Conservation (phyloP, 2,888 invertebrate genomes). For the Tipula lateralis region DNA sequence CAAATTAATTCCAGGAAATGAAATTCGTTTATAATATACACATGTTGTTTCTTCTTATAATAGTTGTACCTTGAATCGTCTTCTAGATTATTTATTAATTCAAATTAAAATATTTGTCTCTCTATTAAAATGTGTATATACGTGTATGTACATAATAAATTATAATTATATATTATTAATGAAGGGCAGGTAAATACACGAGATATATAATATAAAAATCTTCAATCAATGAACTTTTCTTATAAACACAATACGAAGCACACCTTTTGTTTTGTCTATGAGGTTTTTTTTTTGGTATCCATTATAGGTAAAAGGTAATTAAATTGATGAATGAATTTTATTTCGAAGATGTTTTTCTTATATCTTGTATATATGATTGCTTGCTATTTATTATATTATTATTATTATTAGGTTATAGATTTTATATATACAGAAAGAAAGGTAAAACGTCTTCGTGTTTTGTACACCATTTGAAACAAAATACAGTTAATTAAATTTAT, state of each 20-base stretch:
- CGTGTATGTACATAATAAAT: neutral
- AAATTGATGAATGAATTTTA: constrained; percentile 5
- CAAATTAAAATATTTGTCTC: constrained; percentile 19
- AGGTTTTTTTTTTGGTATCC: neutral
- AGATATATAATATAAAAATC: neutral
- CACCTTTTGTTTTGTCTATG: neutral
- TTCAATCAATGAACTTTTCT: neutral
- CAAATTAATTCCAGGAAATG: constrained; percentile 24
- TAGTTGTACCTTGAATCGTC: neutral
- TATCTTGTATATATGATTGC: neutral
- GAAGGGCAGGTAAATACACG: constrained; percentile 5
- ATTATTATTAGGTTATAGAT: neutral
- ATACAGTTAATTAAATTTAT: neutral
- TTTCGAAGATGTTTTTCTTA: neutral
- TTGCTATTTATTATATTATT: neutral
- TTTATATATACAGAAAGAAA: neutral
- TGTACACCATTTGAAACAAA: neutral
- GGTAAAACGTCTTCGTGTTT: neutral
- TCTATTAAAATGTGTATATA: neutral
- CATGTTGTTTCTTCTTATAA: neutral
- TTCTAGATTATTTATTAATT: neutral
- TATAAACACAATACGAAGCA: neutral
- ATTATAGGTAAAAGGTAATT: neutral
- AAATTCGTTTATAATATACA: neutral
- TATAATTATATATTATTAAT: constrained; percentile 19